Evolutionary conservation across 2,113 vertebrate species (phyloP), one percentile per base, ranked within the genome.

Genomic region (Corythaixoides concolor): DNA sequence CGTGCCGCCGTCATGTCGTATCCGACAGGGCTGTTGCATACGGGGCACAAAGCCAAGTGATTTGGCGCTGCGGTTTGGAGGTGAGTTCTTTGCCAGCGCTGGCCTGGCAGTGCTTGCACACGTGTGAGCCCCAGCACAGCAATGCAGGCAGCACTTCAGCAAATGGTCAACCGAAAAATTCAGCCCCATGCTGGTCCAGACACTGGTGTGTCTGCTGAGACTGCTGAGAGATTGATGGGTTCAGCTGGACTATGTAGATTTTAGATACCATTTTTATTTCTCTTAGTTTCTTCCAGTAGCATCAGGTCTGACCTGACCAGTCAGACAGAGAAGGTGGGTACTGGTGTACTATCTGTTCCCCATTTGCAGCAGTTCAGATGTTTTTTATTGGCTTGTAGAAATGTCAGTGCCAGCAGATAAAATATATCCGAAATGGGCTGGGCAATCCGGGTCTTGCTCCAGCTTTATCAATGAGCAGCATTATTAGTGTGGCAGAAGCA

Each of bases 1-100:
- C 6, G 13, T 30, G 43, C 30, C 64, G 55, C 79, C 0, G 1
- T 45, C 63, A 0, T 24, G 18, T n/a, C 4, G 1, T 8, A 55
- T 12, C 37, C 59, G 55, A 47, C 64, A 62, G 64, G 37, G 60
- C 52, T 41, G 55, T 23, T 80, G 45, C 33, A 18, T 1, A 0
- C 0, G 7, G 28, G 18, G 68, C 41, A 63, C 16, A 33, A 50
- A 88, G 85, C 81, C 66, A 89, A 2, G 9, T 3, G 67, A 73
- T 56, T 0, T 68, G 76, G 76, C 78, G 73, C 72, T 74, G 83
- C 30, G 16, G 18, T 39, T 77, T 73, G 82, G 49, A 73, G 33
- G 49, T 16, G 50, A 88, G 39, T 43, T 35, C 70, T 35, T 23
- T 47, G 39, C 64, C 83, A 9, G 59, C 3, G 1, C 47, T 82